Conservation (phyloP, 2,888 invertebrate genomes). For the Nipponacmea schrenckii region DNA sequence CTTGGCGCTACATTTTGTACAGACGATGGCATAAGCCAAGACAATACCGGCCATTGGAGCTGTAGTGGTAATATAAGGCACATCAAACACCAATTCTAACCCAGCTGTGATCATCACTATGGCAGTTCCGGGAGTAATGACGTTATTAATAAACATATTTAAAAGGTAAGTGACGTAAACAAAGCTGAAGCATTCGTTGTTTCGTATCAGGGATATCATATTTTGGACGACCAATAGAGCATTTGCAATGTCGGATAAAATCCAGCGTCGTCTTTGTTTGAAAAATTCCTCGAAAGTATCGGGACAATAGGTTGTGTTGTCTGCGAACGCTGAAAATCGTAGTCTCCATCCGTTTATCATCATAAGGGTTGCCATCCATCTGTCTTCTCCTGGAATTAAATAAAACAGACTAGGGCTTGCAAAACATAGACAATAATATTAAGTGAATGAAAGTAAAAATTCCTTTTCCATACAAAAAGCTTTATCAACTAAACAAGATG, state of each 20-base stretch:
- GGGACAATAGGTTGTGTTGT: constrained; percentile 49
- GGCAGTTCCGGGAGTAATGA: constrained; percentile 46
- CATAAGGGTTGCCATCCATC: constrained; percentile 54
- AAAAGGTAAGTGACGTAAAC: constrained; percentile 43
- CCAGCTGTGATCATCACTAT: constrained; percentile 47
- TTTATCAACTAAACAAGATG: not conserved
- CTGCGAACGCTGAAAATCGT: constrained; percentile 46
- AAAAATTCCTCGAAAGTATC: constrained; percentile 47
- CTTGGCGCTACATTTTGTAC: constrained; percentile 29
- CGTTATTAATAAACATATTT: constrained; percentile 47
- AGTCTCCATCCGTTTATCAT: constrained; percentile 52
- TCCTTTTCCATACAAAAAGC: not conserved
- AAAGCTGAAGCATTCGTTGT: constrained; percentile 46
- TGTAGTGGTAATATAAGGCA: constrained; percentile 41
- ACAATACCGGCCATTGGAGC: constrained; percentile 33
- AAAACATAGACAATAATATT: not conserved
- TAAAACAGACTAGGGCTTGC: not conserved
- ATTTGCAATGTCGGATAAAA: constrained; percentile 49
- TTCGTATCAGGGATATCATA: constrained; percentile 37
- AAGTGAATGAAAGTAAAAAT: not conserved
- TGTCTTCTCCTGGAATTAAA: constrained; percentile 42
- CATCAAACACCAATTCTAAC: constrained; percentile 42
- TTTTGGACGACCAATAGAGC: constrained; percentile 44
- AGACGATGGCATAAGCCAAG: constrained; percentile 35
- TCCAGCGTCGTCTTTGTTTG: constrained; percentile 48